Evolutionary conservation across 2,797 vertebrate species (phyloP).

Genomic region (Argentina silus): DNA sequence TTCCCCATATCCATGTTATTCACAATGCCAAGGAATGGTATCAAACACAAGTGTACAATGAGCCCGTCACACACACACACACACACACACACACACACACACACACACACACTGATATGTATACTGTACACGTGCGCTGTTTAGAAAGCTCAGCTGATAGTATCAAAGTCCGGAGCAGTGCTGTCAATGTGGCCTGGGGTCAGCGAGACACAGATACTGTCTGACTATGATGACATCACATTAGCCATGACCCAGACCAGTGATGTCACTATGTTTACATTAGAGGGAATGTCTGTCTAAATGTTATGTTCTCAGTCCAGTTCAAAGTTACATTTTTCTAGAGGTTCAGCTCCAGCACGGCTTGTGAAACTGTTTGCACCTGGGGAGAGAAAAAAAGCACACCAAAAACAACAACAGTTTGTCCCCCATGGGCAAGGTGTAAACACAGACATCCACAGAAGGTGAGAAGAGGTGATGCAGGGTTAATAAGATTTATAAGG

Average conservation of each 20-base stretch:
- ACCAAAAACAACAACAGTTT: no score
- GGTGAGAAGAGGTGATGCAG: no score
- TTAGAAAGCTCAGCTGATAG: conserved; percentile 41
- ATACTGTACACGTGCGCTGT: background rate
- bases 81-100: conserved; percentile 4
- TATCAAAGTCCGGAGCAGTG: conserved; percentile 65
- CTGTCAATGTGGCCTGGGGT: conserved; percentile 60
- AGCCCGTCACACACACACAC: conserved; percentile 1
- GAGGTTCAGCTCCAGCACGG: no score
- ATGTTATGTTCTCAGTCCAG: background rate
- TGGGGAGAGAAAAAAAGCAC: no score
- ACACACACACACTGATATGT: conserved; percentile 1
- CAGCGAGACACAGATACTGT: conserved; percentile 35
- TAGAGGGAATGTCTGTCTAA: background rate
- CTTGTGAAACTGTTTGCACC: no score
- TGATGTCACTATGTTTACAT: conserved; percentile 44
- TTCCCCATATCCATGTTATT: no score
- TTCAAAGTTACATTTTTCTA: no score
- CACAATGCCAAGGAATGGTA: no score
- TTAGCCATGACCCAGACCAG: conserved; percentile 39
- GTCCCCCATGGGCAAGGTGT: no score
- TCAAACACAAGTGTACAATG: no score
- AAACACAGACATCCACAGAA: no score
- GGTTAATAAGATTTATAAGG: no score
- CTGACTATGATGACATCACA: conserved; percentile 27